Percentiles rank a stretch among this genome's conserved stretches.
Evolutionary conservation across 2,888 invertebrate species (phyloP).

Genomic region (Trichacis sp.): DNA sequence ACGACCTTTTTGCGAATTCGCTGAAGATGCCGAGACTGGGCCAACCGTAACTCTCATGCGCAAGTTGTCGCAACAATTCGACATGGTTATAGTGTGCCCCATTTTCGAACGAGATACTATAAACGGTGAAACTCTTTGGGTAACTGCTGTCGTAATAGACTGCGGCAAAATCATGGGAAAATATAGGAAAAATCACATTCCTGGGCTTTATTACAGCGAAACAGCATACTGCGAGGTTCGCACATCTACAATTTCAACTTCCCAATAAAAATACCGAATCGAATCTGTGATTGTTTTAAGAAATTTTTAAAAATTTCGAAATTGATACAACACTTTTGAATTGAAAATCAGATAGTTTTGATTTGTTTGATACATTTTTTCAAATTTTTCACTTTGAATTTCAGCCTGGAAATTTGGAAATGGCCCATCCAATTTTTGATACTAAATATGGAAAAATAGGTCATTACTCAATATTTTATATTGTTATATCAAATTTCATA

Average conservation of each 20-base stretch:
- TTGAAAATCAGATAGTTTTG: no score
- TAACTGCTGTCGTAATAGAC: slow-evolving; percentile 93
- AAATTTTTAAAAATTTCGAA: no score
- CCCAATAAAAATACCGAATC: no score
- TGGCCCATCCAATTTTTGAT: slow-evolving; percentile 91
- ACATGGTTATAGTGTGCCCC: slow-evolving; percentile 94
- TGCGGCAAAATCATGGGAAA: slow-evolving; percentile 90
- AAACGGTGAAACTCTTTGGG: slow-evolving; percentile 90
- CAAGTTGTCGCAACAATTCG: slow-evolving; percentile 80
- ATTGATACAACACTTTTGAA: no score
- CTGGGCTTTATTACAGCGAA: slow-evolving; percentile 96
- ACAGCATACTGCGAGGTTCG: slow-evolving; percentile 95
- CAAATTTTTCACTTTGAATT: no score
- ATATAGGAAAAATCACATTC: slow-evolving; percentile 98
- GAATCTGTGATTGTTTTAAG: no score
- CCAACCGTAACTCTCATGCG: slow-evolving; percentile 83
- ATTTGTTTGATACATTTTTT: no score
- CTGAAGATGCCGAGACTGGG: slow-evolving; percentile 87
- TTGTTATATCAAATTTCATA: no score
- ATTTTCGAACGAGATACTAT: slow-evolving; percentile 90
- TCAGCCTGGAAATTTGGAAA: no score
- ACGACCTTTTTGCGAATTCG: slow-evolving; percentile 94
- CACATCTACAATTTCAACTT: no score
- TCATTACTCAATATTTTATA: no score
- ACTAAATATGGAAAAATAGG: slow-evolving; percentile 90